phyloP scores from a whole-genome alignment of 2,797 vertebrate species.

The Gymnodraco acuticeps region DNA sequence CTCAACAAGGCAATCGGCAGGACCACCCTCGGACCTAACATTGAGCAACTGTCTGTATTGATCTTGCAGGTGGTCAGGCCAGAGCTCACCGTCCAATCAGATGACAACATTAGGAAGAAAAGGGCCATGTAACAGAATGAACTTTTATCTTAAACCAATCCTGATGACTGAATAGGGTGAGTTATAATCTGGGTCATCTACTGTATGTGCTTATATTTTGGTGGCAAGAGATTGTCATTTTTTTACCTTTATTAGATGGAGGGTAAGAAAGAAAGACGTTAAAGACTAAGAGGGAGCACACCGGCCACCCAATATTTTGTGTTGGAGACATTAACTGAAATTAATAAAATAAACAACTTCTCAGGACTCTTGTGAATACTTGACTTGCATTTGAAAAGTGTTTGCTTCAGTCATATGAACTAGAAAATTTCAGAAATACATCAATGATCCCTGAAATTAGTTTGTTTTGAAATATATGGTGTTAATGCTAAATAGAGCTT shows the following conservation, averaged over 20 bases:
- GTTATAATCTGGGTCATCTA: no score
- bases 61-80: slow-evolving; percentile 1
- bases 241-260: no score
- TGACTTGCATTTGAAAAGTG: not conserved
- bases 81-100: slow-evolving; percentile 12
- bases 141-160: no score
- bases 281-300: no score
- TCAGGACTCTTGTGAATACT: not conserved
- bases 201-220: not conserved
- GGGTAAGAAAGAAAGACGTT: no score
- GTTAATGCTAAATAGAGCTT: not conserved
- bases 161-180: no score
- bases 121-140: not conserved
- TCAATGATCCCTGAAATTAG: not conserved
- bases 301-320: not conserved
- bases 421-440: not conserved
- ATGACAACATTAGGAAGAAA: not conserved
- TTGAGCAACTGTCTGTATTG: slow-evolving; percentile 6
- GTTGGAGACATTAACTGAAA: not conserved
- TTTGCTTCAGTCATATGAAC: not conserved
- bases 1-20: slow-evolving; percentile 16
- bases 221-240: not conserved
- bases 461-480: not conserved
- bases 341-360: not conserved
- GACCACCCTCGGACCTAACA: slow-evolving; percentile 8